These are phyloP conservation scores for Anguilla japonica DNA, from an alignment of 2,113 vertebrate genomes.

Conservation along the genomic window DNA sequence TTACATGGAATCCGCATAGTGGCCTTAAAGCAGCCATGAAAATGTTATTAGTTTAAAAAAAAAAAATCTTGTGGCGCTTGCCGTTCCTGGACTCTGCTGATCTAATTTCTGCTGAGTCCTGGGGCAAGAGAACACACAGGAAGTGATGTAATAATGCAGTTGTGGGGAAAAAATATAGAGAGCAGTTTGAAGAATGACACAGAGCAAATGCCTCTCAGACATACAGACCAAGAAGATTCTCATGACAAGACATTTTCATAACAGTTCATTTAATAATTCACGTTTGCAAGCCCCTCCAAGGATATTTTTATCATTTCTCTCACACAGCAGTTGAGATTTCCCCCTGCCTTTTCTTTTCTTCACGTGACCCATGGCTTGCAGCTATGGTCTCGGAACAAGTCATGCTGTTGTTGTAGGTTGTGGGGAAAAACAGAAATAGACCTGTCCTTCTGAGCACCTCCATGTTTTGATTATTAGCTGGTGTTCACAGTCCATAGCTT, in stretches of 20 bases:
- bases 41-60: conserved; percentile 24
- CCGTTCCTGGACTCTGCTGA: background rate
- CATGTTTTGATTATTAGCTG: background rate
- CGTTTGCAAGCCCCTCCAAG: background rate
- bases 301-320: background rate
- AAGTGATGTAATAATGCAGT: conserved; percentile 9
- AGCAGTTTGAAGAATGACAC: background rate
- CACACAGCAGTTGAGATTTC: background rate
- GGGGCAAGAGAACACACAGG: background rate
- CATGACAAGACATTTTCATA: no score
- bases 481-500: background rate
- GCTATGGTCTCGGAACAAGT: background rate
- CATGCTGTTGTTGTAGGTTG: no score
- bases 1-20: conserved; percentile 21
- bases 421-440: background rate
- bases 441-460: background rate
- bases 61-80: no score
- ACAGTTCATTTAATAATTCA: background rate
- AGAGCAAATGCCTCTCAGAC: background rate
- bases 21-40: conserved; percentile 19
- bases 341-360: background rate
- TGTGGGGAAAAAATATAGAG: background rate
- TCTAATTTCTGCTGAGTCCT: conserved; percentile 3
- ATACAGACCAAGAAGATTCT: background rate
- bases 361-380: background rate